Evolutionary conservation across 1,140 invertebrate species (phyloP), one percentile per base, ranked within the genome.

Genomic region (Drosophila nasuta): DNA sequence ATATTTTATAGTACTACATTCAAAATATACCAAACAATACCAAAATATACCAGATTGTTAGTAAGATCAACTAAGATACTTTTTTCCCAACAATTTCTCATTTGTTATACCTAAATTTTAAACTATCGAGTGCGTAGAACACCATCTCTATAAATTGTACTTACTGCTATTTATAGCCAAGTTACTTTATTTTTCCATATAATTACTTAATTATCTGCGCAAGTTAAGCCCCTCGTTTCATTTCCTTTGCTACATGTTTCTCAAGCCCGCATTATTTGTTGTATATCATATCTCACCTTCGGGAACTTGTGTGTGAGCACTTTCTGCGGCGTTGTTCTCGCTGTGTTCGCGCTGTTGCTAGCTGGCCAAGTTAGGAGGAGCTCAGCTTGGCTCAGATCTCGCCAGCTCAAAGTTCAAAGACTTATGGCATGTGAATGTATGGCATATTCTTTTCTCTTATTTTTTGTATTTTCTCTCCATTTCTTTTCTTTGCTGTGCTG

Each of bases 321-420:
- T 17, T 33, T 58, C 56, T 45, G 25, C 20, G 0, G 30, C 30
- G 30, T 7, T 33, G 6, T 33, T 33, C 30, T 33, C 5, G 35
- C 8, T 67, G 65, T 25, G 20, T 25, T 25, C 20, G 20, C 35
- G 58, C 43, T 67, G 65, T 67, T 67, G 56, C 56, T 20, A 68
- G 35, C 17, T n/a, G 17, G 45, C 56, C 67, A 73, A 57, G 58
- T 52, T 38, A 48, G 10, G 33, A 35, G 15, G 7, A 56, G 51
- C 25, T 57, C 43, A 49, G 58, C 56, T 43, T 43, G 41, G 41
- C 41, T 72, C 20, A 38, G 33, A 56, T 17, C 30, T 20, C 25
- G n/a, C n/a, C 46, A 41, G 48, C 65, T 63, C 25, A 77, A 73
- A 77, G 75, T 77, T 77, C 75, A 77, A 73, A 77, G 75, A 73